Base-by-base conservation (phyloP, 2,113 vertebrate genomes). In the Cephalopterus ornatus region DNA sequence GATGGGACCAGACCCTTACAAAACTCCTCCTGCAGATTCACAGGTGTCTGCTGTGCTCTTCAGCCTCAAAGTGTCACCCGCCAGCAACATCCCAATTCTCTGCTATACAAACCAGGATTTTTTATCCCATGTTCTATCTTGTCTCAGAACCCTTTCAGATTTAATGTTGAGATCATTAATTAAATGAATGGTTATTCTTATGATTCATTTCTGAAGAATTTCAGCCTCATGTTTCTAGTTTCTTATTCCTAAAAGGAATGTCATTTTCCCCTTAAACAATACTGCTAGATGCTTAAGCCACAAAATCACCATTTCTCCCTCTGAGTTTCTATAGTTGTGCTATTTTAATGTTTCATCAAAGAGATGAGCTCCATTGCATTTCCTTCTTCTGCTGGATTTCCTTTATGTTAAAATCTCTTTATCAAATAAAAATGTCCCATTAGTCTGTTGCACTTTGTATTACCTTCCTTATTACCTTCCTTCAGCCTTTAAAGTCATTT, bases 301-400 rank as follows among this genome's bases (percentile, higher is more conserved):
- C 8, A 7, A 61, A 73, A 79, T 66, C 92, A 32, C 82, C 71
- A 9, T 88, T 85, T 44, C 53, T 41, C 14, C 41, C 53, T 72
- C 52, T 58, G n/a, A 26, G 24, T 63, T 88, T 68, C 92, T 92
- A 21, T n/a, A 73, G 59, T 4, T 65, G 85, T 39, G 15, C 75
- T 93, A 76, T 95, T 95, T 92, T 42, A 88, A 83, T 85, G 82
- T 83, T 65, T 27, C 76, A 92, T 93, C 88, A 94, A 94, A 97
- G 94, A 70, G 35, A 58, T 3, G 50, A 94, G 47, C 88, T 90
- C 92, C 75, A 8, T 35, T 50, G 55, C 62, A 5, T 49, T 67
- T 32, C 23, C 59, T 44, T 93, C 67, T 72, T 74, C 73, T 91
- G 41, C 18, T 61, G 84, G 61, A 28, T 88, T 85, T 88, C 49